Percentiles rank a stretch among this genome's conserved stretches.
phyloP scores from a whole-genome alignment of 2,888 invertebrate species.

The Odontothrips loti region DNA sequence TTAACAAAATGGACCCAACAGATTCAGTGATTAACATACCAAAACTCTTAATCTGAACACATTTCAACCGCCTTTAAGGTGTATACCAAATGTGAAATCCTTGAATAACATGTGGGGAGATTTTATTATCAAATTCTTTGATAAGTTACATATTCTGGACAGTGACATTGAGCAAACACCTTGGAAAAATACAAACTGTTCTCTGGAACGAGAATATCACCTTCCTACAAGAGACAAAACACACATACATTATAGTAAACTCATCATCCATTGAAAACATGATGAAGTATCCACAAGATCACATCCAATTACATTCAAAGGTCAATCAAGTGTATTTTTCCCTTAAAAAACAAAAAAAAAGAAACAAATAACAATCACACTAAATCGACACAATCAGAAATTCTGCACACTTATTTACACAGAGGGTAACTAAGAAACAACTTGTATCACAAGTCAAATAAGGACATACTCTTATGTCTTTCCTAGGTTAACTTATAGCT shows the following conservation, averaged over 20 bases:
- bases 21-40: too few species aligned
- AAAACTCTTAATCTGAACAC: too few species aligned
- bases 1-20: neutral
- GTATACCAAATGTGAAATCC: too few species aligned
- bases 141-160: neutral
- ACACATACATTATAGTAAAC: neutral
- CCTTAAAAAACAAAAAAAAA: too few species aligned
- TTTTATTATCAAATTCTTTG: too few species aligned
- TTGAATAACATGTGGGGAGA: too few species aligned
- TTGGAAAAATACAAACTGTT: conserved; percentile 9
- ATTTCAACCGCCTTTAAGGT: too few species aligned
- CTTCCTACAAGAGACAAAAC: neutral
- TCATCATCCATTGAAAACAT: too few species aligned
- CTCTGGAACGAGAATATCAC: neutral
- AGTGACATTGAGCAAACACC: conserved; percentile 11
- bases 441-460: conserved; percentile 15
- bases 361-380: neutral
- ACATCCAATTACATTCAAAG: neutral
- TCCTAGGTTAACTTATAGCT: neutral
- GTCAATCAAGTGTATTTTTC: too few species aligned
- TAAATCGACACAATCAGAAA: neutral
- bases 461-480: neutral
- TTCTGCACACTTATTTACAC: conserved; percentile 9
- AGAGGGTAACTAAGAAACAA: conserved; percentile 20
- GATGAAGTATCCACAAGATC: neutral